These are phyloP conservation scores for Panzeria rudis DNA, from an alignment of 2,888 invertebrate species.

Conservation along the genomic window DNA sequence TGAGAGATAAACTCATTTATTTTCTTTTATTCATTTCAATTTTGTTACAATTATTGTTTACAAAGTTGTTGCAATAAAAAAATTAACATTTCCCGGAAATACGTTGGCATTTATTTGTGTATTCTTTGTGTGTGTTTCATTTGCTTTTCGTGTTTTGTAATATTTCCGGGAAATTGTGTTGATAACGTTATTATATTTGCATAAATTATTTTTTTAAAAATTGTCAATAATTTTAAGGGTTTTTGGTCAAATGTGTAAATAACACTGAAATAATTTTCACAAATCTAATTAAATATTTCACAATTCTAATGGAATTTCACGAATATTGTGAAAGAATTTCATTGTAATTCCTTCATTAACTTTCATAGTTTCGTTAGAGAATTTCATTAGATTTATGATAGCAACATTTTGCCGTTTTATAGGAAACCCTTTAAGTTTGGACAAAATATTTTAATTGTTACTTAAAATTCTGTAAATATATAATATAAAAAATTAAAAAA, in stretches of 20 bases:
- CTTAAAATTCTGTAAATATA: no score
- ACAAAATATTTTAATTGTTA: no score
- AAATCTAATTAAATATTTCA: no score
- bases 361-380: no score
- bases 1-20: slow-evolving; percentile 33
- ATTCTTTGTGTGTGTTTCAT: slow-evolving; percentile 4
- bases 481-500: no score
- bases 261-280: no score
- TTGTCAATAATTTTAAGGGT: slow-evolving; percentile 22
- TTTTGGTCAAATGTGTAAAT: neutral
- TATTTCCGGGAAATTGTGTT: slow-evolving; percentile 29
- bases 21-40: neutral
- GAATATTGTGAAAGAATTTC: no score
- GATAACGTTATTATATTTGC: slow-evolving; percentile 30
- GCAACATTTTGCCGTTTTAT: no score
- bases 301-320: no score
- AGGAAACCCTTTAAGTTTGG: no score
- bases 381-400: no score
- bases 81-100: slow-evolving; percentile 65
- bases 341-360: no score
- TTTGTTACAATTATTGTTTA: neutral
- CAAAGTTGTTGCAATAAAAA: slow-evolving; percentile 44
- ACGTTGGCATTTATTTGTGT: slow-evolving; percentile 9
- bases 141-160: slow-evolving; percentile 7
- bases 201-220: slow-evolving; percentile 24